These are phyloP conservation scores for Macropodus opercularis DNA, from an alignment of 2,797 vertebrate genomes.

Conservation along the genomic window DNA sequence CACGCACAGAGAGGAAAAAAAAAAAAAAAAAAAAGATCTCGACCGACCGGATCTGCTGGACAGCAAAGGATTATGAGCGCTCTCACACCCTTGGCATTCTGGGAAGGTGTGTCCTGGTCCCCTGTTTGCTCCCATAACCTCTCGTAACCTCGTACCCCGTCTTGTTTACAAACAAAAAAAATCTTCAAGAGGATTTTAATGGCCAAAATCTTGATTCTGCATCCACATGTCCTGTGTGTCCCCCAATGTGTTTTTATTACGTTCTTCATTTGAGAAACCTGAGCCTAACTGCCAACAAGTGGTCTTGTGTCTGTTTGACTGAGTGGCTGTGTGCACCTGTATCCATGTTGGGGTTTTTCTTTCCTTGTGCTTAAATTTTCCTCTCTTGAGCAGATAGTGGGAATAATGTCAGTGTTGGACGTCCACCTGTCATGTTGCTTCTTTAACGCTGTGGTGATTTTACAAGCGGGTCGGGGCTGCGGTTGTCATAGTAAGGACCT, in stretches of 20 bases:
- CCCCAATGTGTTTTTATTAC: constrained; percentile 10
- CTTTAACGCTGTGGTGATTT: constrained; percentile 57
- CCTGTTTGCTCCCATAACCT: constrained; percentile 37
- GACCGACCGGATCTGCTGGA: constrained; percentile 71
- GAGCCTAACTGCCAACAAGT: constrained; percentile 25
- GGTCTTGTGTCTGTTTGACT: constrained; percentile 36
- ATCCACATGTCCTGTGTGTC: constrained; percentile 22
- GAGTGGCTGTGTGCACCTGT: constrained; percentile 30
- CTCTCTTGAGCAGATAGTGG: constrained; percentile 28
- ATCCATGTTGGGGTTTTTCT: constrained; percentile 29
- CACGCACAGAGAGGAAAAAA: constrained; percentile 48
- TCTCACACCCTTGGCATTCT: constrained; percentile 62
- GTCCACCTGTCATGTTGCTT: constrained; percentile 62
- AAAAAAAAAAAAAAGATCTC: constrained; percentile 49
- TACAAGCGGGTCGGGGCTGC: constrained; percentile 38
- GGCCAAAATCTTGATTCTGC: constrained; percentile 12
- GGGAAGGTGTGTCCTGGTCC: constrained; percentile 50
- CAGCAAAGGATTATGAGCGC: constrained; percentile 63
- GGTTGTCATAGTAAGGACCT: constrained; percentile 70
- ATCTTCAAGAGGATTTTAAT: constrained; percentile 28
- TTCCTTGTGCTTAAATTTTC: constrained; percentile 46
- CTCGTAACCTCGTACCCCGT: too few relatives aligned
- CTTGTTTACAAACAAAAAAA: constrained; percentile 56
- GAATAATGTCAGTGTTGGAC: constrained; percentile 59
- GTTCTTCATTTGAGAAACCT: constrained; percentile 21